A percentile compares a stretch with the other conserved stretches of the same genome.
Conservation (phyloP, 2,888 invertebrate species). For the Chaitophorus viminalis region DNA sequence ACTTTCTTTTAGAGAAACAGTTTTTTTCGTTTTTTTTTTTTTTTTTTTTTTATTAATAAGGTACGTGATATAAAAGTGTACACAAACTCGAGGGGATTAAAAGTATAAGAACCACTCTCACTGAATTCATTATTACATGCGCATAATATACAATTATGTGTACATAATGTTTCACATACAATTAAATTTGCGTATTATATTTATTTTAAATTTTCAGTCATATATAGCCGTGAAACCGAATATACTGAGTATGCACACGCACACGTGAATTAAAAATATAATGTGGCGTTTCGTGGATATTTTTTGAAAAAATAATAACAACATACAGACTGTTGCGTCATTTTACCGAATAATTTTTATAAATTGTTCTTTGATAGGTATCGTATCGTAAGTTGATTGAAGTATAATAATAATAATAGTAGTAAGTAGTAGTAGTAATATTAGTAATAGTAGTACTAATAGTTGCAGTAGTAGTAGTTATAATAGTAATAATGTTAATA, state of each 20-base stretch:
- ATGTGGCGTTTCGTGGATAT: not conserved
- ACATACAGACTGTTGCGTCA: too few species aligned
- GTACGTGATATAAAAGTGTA: not conserved
- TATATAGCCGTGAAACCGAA: not conserved
- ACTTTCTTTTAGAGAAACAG: too few species aligned
- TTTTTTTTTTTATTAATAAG: not conserved
- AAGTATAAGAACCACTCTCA: not conserved
- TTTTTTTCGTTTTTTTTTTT: too few species aligned
- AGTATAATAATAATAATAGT: too few species aligned
- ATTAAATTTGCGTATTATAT: too few species aligned
- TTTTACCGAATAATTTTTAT: not conserved
- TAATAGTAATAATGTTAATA: too few species aligned
- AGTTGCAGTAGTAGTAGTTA: too few species aligned
- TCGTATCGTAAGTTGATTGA: too few species aligned
- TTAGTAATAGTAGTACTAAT: too few species aligned
- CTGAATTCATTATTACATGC: not conserved
- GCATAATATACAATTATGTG: not conserved
- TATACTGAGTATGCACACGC: not conserved
- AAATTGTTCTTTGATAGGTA: not conserved
- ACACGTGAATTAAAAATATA: too few species aligned
- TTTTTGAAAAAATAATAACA: not conserved
- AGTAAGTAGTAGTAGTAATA: too few species aligned
- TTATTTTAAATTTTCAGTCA: not conserved
- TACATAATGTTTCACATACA: too few species aligned
- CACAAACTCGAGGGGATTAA: not conserved